Base-by-base conservation (phyloP, 2,888 invertebrate genomes). In the Plebejus argus region DNA sequence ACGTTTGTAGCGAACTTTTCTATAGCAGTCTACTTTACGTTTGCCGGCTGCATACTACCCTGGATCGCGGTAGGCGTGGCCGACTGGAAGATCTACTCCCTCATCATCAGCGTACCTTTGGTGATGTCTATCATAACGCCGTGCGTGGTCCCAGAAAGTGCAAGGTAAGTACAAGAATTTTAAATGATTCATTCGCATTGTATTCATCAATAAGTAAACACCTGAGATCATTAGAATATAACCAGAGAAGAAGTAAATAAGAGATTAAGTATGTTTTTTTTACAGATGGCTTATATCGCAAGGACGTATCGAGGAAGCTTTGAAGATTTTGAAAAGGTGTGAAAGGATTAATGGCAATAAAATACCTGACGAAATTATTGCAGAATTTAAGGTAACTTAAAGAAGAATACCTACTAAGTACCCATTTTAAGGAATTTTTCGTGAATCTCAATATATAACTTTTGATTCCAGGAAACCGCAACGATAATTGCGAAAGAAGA, bases 1-100 rank as follows among this genome's bases (percentile, higher is more conserved):
- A 98, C 98, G 0, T 97, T 98, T 86, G 98, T 98, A 0, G 98
- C 98, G 1, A 98, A 98, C 88, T 97, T 98, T 96, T 98, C 98
- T 0, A 98, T 98, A 76, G 98, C 97, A 0, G 94, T 97, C 20
- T 98, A 97, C 93, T 98, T 98, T 92, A 98, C 98, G 0, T 94
- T 96, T 71, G 97, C 97, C 0, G 96, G 98, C 0, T 96, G 97
- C 76, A 85, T 96, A n/a, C 88, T 98, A 58, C 98, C 98, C 0
- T 98, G 98, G 98, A 96, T 98, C 58, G 98, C 98, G 0, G 95
- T 97, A 80, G 96, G 91, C 78, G 89, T 97, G 4, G 95, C 95
- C 0, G 95, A 98, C 85, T 98, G 98, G 98, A 95, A 96, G 85
- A 89, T 96, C 78, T 95, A 97, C 78, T 96, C 96, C 10, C 90